Conservation (phyloP, 2,797 vertebrate species). For the Ctenopoma kingsleyae region DNA sequence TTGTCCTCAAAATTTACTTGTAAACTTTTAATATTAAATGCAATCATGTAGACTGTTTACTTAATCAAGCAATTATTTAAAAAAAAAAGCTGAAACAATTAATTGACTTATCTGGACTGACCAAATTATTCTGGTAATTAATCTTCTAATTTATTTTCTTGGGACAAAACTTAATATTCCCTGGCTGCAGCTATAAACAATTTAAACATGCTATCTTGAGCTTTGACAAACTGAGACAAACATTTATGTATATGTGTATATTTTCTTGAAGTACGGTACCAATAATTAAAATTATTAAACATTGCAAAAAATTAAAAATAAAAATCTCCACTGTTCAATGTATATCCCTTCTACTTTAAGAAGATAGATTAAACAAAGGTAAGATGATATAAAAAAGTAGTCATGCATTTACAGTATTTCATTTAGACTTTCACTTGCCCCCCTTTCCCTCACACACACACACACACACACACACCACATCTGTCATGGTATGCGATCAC, state of each 20-base stretch:
- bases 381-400: slow-evolving; percentile 34
- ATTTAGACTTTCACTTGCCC: slow-evolving; percentile 36
- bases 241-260: not conserved
- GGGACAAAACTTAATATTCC: not conserved
- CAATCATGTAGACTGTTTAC: not conserved
- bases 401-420: slow-evolving; percentile 65
- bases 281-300: not conserved
- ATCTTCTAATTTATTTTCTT: not conserved
- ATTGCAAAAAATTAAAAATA: slow-evolving; percentile 9
- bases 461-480: slow-evolving; percentile 60
- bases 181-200: not conserved
- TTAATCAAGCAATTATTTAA: slow-evolving; percentile 3
- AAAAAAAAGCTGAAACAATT: not conserved
- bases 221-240: slow-evolving; percentile 8
- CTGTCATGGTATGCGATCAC: slow-evolving; percentile 83
- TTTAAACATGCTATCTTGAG: slow-evolving; percentile 16
- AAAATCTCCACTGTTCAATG: slow-evolving; percentile 1
- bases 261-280: not conserved
- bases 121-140: slow-evolving; percentile 1
- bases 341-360: slow-evolving; percentile 23
- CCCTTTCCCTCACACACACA: slow-evolving; percentile 24
- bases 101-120: not conserved
- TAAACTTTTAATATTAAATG: slow-evolving; percentile 7
- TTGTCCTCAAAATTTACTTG: not conserved
- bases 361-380: slow-evolving; percentile 47